Conservation (phyloP, 2,797 vertebrate genomes). For the Xiphophorus birchmanni region DNA sequence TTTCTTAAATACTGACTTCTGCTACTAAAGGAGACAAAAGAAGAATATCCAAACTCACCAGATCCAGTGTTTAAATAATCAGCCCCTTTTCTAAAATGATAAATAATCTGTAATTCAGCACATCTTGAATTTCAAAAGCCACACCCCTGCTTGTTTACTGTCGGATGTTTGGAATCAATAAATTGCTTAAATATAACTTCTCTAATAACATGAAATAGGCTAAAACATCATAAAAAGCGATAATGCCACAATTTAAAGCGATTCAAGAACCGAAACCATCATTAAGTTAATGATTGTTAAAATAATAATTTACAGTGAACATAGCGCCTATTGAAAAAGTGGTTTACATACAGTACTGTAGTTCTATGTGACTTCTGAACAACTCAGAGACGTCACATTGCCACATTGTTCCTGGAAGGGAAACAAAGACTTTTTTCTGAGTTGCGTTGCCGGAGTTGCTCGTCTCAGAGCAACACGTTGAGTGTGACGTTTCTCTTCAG, state of each 20-base stretch:
- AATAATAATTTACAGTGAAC: not conserved
- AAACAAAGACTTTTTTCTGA: slow-evolving; percentile 22
- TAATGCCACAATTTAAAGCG: no score
- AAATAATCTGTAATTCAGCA: not conserved
- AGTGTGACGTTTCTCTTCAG: slow-evolving; percentile 37
- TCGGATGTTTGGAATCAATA: no score
- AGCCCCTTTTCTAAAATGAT: not conserved
- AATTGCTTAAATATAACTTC: no score
- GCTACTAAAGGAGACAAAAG: no score
- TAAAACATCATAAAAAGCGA: no score
- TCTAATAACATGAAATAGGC: no score
- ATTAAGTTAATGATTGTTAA: not conserved
- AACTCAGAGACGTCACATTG: not conserved
- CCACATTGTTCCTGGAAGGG: not conserved
- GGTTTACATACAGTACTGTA: not conserved
- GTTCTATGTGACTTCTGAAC: not conserved
- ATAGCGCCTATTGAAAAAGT: not conserved
- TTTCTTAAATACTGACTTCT: no score
- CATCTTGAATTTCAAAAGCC: not conserved
- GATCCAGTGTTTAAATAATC: not conserved
- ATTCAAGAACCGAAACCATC: no score
- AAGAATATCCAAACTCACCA: no score
- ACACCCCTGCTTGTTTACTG: no score
- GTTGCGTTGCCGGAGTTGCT: not conserved
- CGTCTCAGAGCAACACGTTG: slow-evolving; percentile 5